Percentiles rank a stretch among this genome's conserved stretches.
These are phyloP conservation scores for Hyperopisus bebe DNA, from an alignment of 2,113 vertebrate species.

Conservation along the genomic window DNA sequence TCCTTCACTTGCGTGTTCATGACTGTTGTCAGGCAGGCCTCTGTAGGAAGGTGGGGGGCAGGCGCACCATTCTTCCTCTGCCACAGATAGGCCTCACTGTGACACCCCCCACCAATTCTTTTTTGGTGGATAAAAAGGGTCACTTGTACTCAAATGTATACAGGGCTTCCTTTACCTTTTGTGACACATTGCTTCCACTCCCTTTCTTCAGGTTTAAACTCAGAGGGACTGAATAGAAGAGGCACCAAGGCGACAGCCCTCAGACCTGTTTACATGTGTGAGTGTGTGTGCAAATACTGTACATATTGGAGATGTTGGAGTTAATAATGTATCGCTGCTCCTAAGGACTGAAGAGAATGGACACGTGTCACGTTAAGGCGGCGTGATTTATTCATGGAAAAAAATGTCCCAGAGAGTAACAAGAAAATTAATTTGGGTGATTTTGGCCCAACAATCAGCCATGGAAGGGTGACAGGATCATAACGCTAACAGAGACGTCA, in stretches of 20 bases:
- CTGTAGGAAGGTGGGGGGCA: not conserved
- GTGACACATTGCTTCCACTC: not conserved
- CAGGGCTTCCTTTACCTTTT: not conserved
- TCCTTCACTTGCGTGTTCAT: not conserved
- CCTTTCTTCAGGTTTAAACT: conserved; percentile 57
- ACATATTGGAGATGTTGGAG: not conserved
- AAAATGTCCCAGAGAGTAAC: conserved; percentile 34
- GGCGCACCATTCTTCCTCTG: not conserved
- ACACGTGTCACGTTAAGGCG: conserved; percentile 44
- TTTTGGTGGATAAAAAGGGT: not conserved
- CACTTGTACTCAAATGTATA: not conserved
- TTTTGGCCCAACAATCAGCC: not conserved
- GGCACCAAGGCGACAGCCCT: not conserved
- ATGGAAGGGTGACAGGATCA: not conserved
- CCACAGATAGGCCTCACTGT: not conserved
- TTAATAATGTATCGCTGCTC: conserved; percentile 10
- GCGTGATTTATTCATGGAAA: conserved; percentile 49
- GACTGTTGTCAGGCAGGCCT: not conserved
- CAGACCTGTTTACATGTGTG: conserved; percentile 15
- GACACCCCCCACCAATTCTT: not conserved
- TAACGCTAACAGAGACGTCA: not conserved
- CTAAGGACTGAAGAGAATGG: conserved; percentile 12
- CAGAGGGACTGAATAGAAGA: not conserved
- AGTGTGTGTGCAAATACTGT: not conserved
- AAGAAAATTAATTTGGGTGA: not conserved